These are phyloP conservation scores for Archivesica marissinica DNA, from an alignment of 1,140 invertebrate genomes.

Conservation along the genomic window DNA sequence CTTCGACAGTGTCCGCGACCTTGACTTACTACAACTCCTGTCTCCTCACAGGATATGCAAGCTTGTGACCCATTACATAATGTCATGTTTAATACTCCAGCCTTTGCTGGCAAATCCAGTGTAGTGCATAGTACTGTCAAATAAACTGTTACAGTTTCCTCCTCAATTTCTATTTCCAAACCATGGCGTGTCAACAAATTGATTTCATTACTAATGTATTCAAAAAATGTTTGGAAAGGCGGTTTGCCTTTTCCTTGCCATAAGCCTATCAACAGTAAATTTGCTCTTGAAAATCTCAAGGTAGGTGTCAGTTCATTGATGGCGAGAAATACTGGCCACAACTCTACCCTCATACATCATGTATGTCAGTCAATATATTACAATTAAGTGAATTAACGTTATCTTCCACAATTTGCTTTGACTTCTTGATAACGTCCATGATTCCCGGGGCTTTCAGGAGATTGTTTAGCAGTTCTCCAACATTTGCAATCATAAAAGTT, in stretches of 20 bases:
- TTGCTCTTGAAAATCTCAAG: conserved; percentile 59
- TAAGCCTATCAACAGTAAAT: conserved; percentile 52
- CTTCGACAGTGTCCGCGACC: conserved; percentile 29
- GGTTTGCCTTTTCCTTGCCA: conserved; percentile 63
- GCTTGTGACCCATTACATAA: conserved; percentile 40
- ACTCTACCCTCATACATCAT: not conserved
- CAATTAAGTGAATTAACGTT: not conserved
- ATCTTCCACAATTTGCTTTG: not conserved
- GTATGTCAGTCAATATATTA: conserved; percentile 21
- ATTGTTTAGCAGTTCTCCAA: conserved; percentile 1
- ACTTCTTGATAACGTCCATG: not conserved
- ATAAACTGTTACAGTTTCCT: not conserved
- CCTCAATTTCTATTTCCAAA: conserved; percentile 14
- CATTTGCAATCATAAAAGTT: conserved; percentile 27
- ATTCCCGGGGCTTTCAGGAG: conserved; percentile 37
- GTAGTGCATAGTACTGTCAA: conserved; percentile 22
- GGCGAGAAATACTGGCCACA: too few relatives aligned
- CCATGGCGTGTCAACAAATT: conserved; percentile 9
- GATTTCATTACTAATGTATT: conserved; percentile 38
- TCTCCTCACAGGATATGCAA: conserved; percentile 63
- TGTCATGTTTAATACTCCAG: conserved; percentile 47
- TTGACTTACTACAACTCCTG: conserved; percentile 50
- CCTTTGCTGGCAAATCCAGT: conserved; percentile 45
- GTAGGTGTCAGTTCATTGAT: conserved; percentile 63
- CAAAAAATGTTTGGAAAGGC: conserved; percentile 54